A percentile compares a stretch with the other conserved stretches of the same genome.
Evolutionary conservation across 1,140 invertebrate genomes (phyloP).

Genomic region (Lasioglossum baleicum): DNA sequence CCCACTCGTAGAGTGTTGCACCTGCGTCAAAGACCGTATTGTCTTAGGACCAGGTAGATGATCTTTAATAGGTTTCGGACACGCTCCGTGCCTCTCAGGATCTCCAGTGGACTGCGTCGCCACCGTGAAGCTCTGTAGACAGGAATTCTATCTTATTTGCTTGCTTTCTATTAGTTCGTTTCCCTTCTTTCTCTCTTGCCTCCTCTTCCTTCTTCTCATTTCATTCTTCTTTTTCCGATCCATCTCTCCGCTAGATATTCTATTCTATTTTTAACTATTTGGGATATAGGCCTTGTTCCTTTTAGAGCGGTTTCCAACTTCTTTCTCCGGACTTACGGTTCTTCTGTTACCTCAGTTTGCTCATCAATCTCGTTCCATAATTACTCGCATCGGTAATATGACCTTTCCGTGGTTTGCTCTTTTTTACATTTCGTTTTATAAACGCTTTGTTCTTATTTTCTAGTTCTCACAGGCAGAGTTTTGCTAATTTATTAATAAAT

Average conservation of each 20-base stretch:
- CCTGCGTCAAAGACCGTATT: slow-evolving; percentile 57
- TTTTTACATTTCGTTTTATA: not conserved
- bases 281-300: not conserved
- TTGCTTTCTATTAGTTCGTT: not conserved
- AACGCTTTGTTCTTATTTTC: too few species aligned
- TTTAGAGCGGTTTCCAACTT: not conserved
- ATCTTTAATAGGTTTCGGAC: slow-evolving; percentile 55
- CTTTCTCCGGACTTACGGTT: not conserved
- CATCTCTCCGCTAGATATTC: not conserved
- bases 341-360: not conserved
- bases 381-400: not conserved
- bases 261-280: not conserved
- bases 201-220: not conserved
- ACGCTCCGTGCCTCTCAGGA: slow-evolving; percentile 59
- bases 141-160: slow-evolving; percentile 27
- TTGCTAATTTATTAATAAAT: too few species aligned
- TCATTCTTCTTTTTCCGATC: not conserved
- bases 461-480: too few species aligned
- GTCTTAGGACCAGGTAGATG: slow-evolving; percentile 67
- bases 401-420: not conserved
- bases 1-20: slow-evolving; percentile 43
- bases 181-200: not conserved
- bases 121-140: slow-evolving; percentile 35
- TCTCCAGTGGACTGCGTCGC: slow-evolving; percentile 64
- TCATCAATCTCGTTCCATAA: not conserved